A percentile compares a stretch with the other conserved stretches of the same genome.
Conservation (phyloP, 2,113 vertebrate species). For the Felis catus region DNA sequence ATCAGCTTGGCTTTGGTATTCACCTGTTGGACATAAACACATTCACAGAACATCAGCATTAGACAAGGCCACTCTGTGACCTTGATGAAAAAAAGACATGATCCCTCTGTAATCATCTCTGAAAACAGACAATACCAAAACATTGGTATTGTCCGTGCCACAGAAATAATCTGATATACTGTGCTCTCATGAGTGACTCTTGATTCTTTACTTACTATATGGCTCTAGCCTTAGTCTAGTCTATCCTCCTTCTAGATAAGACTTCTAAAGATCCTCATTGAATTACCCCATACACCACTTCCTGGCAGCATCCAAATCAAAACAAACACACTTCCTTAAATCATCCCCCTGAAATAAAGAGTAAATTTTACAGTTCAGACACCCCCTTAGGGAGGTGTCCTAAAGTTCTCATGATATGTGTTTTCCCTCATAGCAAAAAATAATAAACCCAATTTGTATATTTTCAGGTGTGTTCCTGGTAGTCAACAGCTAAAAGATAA, state of each 20-base stretch:
- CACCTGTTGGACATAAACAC: background rate
- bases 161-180: background rate
- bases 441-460: background rate
- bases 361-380: background rate
- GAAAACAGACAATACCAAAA: background rate
- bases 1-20: background rate
- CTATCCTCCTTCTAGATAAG: background rate
- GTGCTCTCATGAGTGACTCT: background rate
- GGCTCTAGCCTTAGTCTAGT: background rate
- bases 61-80: background rate
- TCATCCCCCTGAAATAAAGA: background rate
- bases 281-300: background rate
- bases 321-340: background rate
- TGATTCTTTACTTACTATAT: background rate
- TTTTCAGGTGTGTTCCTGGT: background rate
- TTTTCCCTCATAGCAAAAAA: background rate
- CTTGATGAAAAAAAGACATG: background rate
- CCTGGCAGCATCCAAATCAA: background rate
- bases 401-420: background rate
- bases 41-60: background rate
- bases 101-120: background rate
- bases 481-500: background rate
- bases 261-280: background rate
- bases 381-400: background rate
- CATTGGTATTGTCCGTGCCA: background rate